phyloP scores from a whole-genome alignment of 2,888 invertebrate species.

The Dascillus cervinus region DNA sequence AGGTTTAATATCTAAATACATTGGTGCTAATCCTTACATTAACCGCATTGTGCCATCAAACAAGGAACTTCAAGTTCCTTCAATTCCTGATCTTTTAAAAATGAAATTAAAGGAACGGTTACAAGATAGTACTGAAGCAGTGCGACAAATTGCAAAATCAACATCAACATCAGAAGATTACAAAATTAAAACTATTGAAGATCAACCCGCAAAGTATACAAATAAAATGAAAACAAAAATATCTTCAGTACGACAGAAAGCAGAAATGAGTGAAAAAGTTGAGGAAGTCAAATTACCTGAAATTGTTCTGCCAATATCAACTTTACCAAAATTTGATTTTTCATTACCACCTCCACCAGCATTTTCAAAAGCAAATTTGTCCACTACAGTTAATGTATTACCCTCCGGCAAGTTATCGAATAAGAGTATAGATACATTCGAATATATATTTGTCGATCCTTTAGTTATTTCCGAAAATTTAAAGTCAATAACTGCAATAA shows the following conservation, averaged over 20 bases:
- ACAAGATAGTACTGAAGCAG: constrained; percentile 53
- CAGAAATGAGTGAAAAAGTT: constrained; percentile 22
- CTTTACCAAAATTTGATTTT: constrained; percentile 51
- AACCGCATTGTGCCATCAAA: constrained; percentile 26
- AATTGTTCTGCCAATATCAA: constrained; percentile 48
- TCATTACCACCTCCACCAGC: constrained; percentile 35
- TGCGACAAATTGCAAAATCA: constrained; percentile 53
- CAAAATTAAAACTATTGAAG: constrained; percentile 26
- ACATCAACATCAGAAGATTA: constrained; percentile 33
- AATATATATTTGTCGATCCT: constrained; percentile 46
- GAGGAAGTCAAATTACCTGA: constrained; percentile 48
- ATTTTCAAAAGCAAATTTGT: constrained; percentile 6
- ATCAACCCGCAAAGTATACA: constrained; percentile 31
- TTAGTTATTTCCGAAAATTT: constrained; percentile 40
- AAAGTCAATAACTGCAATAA: constrained; percentile 42
- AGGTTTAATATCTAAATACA: constrained; percentile 28
- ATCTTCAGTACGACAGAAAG: constrained; percentile 26
- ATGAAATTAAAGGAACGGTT: constrained; percentile 52
- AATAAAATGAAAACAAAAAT: constrained; percentile 43
- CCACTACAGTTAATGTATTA: constrained; percentile 5
- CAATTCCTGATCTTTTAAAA: constrained; percentile 54
- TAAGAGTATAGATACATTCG: constrained; percentile 6
- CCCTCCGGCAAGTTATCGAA: background rate
- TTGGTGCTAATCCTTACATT: constrained; percentile 34
- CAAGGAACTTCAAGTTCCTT: constrained; percentile 52